Evolutionary conservation across 2,797 vertebrate genomes (phyloP).

Genomic region (Columba guinea): DNA sequence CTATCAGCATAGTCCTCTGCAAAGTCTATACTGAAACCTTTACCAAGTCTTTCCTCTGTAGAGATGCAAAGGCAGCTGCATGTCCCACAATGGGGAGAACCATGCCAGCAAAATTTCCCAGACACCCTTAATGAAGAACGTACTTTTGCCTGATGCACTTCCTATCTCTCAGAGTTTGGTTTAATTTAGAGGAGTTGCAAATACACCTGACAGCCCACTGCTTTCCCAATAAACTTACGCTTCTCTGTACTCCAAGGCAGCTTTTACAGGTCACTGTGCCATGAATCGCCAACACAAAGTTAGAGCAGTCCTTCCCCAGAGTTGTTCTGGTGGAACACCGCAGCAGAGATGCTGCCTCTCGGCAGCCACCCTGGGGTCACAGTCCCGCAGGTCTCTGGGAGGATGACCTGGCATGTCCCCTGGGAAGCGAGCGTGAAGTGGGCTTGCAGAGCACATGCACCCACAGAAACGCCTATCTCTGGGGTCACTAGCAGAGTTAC

Average conservation of each 20-base stretch:
- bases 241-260: not conserved
- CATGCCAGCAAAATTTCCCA: not conserved
- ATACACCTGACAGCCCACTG: not conserved
- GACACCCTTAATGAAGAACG: not conserved
- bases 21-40: not conserved
- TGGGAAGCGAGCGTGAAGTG: not conserved
- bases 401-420: not conserved
- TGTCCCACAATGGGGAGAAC: not conserved
- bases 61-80: not conserved
- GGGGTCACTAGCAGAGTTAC: not conserved
- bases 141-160: not conserved
- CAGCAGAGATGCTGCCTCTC: not conserved
- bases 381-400: not conserved
- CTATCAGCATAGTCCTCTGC: not conserved
- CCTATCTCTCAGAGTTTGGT: not conserved
- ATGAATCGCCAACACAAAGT: accelerated
- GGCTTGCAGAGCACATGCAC: not conserved
- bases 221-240: not conserved
- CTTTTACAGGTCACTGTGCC: not conserved
- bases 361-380: not conserved
- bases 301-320: not conserved
- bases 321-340: too few relatives aligned
- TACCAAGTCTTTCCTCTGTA: not conserved
- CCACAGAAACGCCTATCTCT: not conserved
- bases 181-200: not conserved